phyloP scores from a whole-genome alignment of 1,140 invertebrate genomes.

The Patella vulgata region DNA sequence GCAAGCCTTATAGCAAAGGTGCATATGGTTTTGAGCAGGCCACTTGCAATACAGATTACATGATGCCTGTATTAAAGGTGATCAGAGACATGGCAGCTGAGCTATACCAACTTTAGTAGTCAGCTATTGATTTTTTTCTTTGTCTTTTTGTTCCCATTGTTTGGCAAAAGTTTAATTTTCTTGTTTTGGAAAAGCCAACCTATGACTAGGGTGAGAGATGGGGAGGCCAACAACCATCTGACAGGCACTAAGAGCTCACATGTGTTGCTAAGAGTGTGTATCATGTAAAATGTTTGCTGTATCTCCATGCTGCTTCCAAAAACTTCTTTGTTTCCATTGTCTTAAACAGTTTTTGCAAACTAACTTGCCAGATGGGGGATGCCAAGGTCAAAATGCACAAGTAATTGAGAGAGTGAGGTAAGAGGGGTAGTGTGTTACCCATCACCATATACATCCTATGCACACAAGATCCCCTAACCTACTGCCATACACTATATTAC shows the following conservation, averaged over 20 bases:
- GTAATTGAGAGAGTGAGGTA: constrained; percentile 22
- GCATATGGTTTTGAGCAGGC: constrained; percentile 38
- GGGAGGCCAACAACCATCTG: constrained; percentile 24
- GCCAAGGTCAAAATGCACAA: constrained; percentile 25
- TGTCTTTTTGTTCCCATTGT: constrained; percentile 54
- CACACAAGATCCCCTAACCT: neutral
- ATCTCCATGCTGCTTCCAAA: constrained; percentile 12
- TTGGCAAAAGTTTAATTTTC: constrained; percentile 52
- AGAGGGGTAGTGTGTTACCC: neutral
- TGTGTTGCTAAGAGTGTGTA: constrained; percentile 19
- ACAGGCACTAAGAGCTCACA: constrained; percentile 21
- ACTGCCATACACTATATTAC: neutral
- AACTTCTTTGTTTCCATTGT: constrained; percentile 33
- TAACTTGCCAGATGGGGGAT: constrained; percentile 34
- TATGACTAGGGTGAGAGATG: constrained; percentile 41
- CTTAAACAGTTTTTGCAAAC: constrained; percentile 22
- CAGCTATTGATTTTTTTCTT: constrained; percentile 57
- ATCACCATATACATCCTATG: neutral
- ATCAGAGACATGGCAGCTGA: constrained; percentile 50
- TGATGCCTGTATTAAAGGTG: constrained; percentile 34
- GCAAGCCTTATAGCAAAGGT: constrained; percentile 30
- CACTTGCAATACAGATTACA: constrained; percentile 37
- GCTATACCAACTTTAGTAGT: constrained; percentile 36
- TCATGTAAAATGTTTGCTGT: constrained; percentile 16
- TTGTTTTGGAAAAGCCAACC: constrained; percentile 42